Evolutionary conservation across 2,888 invertebrate species (phyloP).

Genomic region (Euzophera pinguis): DNA sequence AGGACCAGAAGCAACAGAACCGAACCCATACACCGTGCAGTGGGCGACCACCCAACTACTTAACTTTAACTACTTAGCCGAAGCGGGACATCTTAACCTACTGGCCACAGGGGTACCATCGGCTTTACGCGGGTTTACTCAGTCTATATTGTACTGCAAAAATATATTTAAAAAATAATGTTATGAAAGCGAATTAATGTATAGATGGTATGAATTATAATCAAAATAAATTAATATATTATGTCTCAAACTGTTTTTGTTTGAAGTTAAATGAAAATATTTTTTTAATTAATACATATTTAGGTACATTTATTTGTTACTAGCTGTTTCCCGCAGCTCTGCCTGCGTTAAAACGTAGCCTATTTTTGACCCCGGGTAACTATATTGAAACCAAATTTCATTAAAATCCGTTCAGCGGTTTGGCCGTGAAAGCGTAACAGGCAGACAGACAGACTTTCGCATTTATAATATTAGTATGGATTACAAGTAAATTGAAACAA

Average conservation of each 20-base stretch:
- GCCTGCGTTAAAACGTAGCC: no score
- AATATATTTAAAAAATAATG: slow-evolving; percentile 33
- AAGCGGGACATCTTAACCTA: slow-evolving; percentile 62
- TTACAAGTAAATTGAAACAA: no score
- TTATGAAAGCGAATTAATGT: neutral
- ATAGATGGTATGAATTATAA: neutral
- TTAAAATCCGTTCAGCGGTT: no score
- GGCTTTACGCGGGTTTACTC: slow-evolving; percentile 56
- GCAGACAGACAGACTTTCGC: no score
- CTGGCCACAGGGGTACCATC: slow-evolving; percentile 48
- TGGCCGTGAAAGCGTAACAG: no score
- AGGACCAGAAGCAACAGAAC: slow-evolving; percentile 23
- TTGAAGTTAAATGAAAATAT: neutral
- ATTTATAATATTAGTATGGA: no score
- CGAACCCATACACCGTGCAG: slow-evolving; percentile 36
- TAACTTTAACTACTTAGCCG: slow-evolving; percentile 49
- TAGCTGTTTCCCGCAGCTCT: no score
- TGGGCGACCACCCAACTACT: slow-evolving; percentile 54
- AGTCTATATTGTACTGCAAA: slow-evolving; percentile 50
- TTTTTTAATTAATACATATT: no score
- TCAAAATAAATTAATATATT: slow-evolving; percentile 4
- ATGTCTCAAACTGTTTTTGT: neutral
- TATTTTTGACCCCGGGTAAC: no score
- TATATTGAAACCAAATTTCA: no score
- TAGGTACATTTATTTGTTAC: no score